These are phyloP conservation scores for Prosapia bicincta DNA, from an alignment of 2,888 invertebrate genomes.

Conservation along the genomic window DNA sequence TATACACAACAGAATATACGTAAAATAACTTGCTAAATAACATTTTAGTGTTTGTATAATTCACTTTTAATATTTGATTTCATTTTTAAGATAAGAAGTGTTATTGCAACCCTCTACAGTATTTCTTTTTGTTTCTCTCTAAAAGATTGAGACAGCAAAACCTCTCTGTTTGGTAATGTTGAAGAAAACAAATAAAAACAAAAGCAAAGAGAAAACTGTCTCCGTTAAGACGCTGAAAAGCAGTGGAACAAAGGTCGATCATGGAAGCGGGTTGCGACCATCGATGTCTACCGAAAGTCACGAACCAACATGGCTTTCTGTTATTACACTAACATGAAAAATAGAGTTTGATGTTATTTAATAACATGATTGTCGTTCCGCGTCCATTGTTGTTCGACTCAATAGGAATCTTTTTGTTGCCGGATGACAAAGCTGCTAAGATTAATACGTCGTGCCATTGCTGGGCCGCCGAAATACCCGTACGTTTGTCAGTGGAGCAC, in stretches of 20 bases:
- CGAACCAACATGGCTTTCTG: not conserved
- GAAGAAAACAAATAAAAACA: not conserved
- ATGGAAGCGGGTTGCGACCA: not conserved
- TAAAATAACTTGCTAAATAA: too few relatives aligned
- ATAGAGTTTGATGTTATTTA: conserved; percentile 2
- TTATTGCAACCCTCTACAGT: too few relatives aligned
- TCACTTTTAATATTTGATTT: too few relatives aligned
- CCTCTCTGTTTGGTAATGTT: too few relatives aligned
- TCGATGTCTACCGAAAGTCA: not conserved
- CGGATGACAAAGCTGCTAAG: not conserved
- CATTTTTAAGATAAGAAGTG: too few relatives aligned
- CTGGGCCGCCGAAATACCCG: not conserved
- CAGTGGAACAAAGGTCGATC: not conserved
- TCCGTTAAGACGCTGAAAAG: too few relatives aligned
- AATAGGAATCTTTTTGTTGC: not conserved
- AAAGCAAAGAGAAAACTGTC: not conserved
- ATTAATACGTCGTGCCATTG: not conserved
- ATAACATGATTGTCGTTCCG: not conserved
- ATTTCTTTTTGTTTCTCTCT: too few relatives aligned
- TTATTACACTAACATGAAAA: not conserved
- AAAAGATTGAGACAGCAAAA: too few relatives aligned
- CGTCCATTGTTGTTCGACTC: not conserved
- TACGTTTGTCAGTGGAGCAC: too few relatives aligned
- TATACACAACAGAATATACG: too few relatives aligned
- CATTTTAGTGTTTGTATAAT: too few relatives aligned